Percentiles rank a stretch among this genome's conserved stretches.
phyloP scores from a whole-genome alignment of 2,888 invertebrate genomes.

The Hirtodrosophila duncani region DNA sequence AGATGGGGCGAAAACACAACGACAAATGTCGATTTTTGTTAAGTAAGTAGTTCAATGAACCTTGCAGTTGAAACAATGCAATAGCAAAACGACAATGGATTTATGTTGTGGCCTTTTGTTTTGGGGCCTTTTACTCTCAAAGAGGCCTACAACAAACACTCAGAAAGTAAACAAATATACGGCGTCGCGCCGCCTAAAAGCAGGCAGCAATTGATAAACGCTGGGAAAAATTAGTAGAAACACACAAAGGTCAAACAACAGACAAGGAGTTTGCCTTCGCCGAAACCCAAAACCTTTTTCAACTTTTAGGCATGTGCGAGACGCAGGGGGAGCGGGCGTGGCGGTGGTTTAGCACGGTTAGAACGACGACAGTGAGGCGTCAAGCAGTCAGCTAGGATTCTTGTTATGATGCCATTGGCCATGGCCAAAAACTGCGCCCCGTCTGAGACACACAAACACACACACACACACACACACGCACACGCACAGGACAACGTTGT shows the following conservation, averaged over 20 bases:
- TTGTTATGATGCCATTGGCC: constrained; percentile 73
- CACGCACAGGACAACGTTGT: constrained; percentile 3
- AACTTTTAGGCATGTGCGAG: constrained; percentile 36
- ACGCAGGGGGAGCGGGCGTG: constrained; percentile 20
- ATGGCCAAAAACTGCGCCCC: constrained; percentile 57
- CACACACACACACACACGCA: constrained; percentile 1
- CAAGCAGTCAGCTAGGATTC: constrained; percentile 30
- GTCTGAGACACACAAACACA: constrained; percentile 44
- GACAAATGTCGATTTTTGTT: constrained; percentile 41
- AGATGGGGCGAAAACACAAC: constrained; percentile 9
- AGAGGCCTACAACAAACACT: constrained; percentile 7
- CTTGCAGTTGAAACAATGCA: constrained; percentile 8
- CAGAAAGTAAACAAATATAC: too few species aligned
- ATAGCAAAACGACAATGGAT: too few species aligned
- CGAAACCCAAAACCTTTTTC: not conserved
- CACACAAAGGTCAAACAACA: constrained; percentile 58
- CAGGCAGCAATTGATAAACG: constrained; percentile 50
- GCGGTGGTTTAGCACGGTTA: constrained; percentile 18
- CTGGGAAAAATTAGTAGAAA: constrained; percentile 12
- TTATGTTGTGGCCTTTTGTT: too few species aligned
- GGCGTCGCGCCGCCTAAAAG: constrained; percentile 31
- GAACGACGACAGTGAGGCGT: constrained; percentile 24
- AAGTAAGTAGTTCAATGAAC: constrained; percentile 53
- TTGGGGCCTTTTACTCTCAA: too few species aligned
- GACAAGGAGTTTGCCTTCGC: constrained; percentile 31